Evolutionary conservation across 2,888 invertebrate species (phyloP), one percentile per base, ranked within the genome.

Genomic region (Orgyia antiqua): DNA sequence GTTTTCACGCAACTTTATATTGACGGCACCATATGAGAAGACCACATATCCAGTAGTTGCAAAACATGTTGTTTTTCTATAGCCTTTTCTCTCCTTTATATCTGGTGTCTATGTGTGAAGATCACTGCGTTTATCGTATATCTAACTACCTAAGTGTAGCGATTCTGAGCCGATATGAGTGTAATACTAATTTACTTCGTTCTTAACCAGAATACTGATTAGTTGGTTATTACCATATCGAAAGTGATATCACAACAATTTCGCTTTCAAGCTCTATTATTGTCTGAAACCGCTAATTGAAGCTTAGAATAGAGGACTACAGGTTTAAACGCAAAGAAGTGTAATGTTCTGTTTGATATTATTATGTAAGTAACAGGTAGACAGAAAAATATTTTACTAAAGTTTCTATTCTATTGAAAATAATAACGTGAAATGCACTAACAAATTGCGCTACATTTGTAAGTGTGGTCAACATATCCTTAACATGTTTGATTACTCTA

Each of bases 141-240:
- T 39, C 15, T n/a, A n/a, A n/a, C n/a, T 6, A 15, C 15, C 4
- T 15, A 15, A 15, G 27, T 36, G 31, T 23, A 32, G 27, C 19
- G 35, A 34, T 34, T 36, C 20, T 3, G 2, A 10, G n/a, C 12
- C 6, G 24, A 32, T 47, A 44, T 47, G 42, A 36, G 33, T 36
- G 38, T 30, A 49, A 43, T 45, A 43, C 45, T 44, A 44, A 51
- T 52, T 45, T 49, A 10, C 10, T 2, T 30, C 31, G 36, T 35
- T 24, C 37, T 33, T 45, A 27, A 39, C 39, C 27, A 27, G 58
- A 57, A 63, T 61, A 56, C 51, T 42, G 36, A 65, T 51, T 31
- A 31, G 13, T 15, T 36, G 27, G 13, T 18, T 25, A 24, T 39
- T 34, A 40, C 36, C 39, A 34, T 35, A 38, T 29, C 28, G 23